Percentiles rank a stretch among this genome's conserved stretches.
Evolutionary conservation across 1,140 invertebrate species (phyloP).

Genomic region (Helicoverpa armigera): DNA sequence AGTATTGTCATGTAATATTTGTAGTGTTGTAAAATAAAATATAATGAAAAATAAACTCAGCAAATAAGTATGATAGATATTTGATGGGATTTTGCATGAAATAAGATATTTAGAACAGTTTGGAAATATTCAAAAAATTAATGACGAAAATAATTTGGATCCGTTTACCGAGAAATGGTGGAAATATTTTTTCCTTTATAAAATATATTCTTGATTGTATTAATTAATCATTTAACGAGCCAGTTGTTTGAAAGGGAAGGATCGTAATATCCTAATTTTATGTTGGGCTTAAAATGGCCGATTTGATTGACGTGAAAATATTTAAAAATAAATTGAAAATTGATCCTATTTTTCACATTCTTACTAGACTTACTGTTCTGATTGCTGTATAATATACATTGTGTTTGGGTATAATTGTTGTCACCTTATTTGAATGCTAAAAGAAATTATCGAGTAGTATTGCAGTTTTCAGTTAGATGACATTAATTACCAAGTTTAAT

Average conservation of each 20-base stretch:
- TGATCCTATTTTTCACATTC: neutral
- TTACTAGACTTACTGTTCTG: too few species aligned
- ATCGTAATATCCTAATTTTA: neutral
- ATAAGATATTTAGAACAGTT: slow-evolving; percentile 46
- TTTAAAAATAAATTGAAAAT: neutral
- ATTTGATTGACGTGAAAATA: neutral
- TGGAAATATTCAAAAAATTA: slow-evolving; percentile 1
- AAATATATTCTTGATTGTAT: neutral
- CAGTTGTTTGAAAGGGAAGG: neutral
- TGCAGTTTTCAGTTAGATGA: slow-evolving; percentile 3
- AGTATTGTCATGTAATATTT: slow-evolving; percentile 65
- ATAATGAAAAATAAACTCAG: slow-evolving; percentile 53
- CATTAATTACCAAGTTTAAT: slow-evolving; percentile 21
- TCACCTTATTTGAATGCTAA: slow-evolving; percentile 11
- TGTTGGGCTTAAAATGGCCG: too few species aligned
- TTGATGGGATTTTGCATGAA: slow-evolving; percentile 59
- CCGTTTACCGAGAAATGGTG: neutral
- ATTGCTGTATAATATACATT: neutral
- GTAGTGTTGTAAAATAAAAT: slow-evolving; percentile 68
- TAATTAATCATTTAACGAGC: slow-evolving; percentile 4
- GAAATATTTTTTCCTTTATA: neutral
- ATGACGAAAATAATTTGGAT: neutral
- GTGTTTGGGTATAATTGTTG: slow-evolving; percentile 2
- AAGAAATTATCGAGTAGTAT: slow-evolving; percentile 10
- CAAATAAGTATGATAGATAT: slow-evolving; percentile 54